These are phyloP conservation scores for Pelobates cultripes DNA, from an alignment of 2,797 vertebrate genomes.

Conservation along the genomic window DNA sequence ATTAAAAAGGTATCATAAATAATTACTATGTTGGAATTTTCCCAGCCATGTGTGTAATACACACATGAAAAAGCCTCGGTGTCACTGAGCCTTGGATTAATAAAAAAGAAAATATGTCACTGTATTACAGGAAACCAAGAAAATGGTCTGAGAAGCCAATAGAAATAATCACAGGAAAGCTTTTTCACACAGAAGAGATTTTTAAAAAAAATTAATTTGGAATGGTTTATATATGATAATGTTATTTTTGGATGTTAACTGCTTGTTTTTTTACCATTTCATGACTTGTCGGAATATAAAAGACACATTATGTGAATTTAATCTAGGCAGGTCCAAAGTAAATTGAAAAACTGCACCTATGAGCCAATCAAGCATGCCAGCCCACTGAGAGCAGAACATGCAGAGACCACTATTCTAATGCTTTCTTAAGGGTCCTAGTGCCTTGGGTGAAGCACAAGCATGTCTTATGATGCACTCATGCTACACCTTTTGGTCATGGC, in stretches of 20 bases:
- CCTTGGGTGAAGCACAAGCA: too few relatives aligned
- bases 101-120: slow-evolving; percentile 33
- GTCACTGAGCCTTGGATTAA: slow-evolving; percentile 27
- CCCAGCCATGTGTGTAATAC: slow-evolving; percentile 36
- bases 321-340: too few relatives aligned
- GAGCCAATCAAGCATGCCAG: too few relatives aligned
- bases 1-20: slow-evolving; percentile 21
- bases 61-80: slow-evolving; percentile 37
- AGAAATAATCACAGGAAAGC: slow-evolving; percentile 30
- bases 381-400: too few relatives aligned
- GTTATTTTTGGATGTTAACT: slow-evolving; percentile 16
- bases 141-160: slow-evolving; percentile 45
- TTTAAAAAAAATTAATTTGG: rapidly evolving
- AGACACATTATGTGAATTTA: too few relatives aligned
- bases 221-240: slow-evolving; percentile 30
- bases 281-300: too few relatives aligned
- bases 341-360: too few relatives aligned
- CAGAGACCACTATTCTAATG: too few relatives aligned
- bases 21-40: slow-evolving; percentile 54
- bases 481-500: too few relatives aligned
- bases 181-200: slow-evolving; percentile 16
- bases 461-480: too few relatives aligned
- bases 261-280: not conserved
- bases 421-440: too few relatives aligned
- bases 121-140: slow-evolving; percentile 37